A percentile compares a stretch with the other conserved stretches of the same genome.
Conservation (phyloP, 2,113 vertebrate genomes). For the Plecturocebus donacophilus region DNA sequence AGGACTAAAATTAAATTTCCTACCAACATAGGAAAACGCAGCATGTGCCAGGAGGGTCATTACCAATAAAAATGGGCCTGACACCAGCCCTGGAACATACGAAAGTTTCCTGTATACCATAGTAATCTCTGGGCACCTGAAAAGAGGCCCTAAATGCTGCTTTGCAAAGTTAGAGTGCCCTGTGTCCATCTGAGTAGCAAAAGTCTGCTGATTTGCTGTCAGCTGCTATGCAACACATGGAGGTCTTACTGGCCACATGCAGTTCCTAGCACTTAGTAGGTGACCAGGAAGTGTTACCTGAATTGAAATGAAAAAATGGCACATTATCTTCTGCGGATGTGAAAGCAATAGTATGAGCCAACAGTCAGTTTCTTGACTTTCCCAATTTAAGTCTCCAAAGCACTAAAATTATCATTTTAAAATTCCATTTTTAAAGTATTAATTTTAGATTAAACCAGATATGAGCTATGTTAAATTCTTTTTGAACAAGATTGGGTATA, state of each 20-base stretch:
- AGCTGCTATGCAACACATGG: not conserved
- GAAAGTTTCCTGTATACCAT: not conserved
- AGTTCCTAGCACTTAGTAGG: not conserved
- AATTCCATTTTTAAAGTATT: conserved; percentile 53
- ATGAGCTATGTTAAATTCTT: conserved; percentile 52
- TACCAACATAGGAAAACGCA: not conserved
- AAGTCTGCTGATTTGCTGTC: not conserved
- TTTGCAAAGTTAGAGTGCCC: not conserved
- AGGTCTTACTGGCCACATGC: not conserved
- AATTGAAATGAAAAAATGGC: not conserved
- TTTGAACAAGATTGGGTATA: not conserved
- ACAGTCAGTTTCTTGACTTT: conserved; percentile 20
- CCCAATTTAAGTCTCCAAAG: not conserved
- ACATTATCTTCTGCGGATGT: not conserved
- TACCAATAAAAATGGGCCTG: not conserved
- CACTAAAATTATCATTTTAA: not conserved
- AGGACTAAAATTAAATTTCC: conserved; percentile 58
- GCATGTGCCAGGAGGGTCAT: not conserved
- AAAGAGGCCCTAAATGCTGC: not conserved
- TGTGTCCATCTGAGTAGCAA: not conserved
- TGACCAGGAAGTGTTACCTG: not conserved
- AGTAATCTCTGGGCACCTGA: not conserved
- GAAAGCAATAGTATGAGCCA: not conserved
- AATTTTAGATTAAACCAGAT: conserved; percentile 69
- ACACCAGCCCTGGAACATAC: not conserved